These are phyloP conservation scores for Cotesia glomerata DNA, from an alignment of 1,140 invertebrate genomes.

Conservation along the genomic window DNA sequence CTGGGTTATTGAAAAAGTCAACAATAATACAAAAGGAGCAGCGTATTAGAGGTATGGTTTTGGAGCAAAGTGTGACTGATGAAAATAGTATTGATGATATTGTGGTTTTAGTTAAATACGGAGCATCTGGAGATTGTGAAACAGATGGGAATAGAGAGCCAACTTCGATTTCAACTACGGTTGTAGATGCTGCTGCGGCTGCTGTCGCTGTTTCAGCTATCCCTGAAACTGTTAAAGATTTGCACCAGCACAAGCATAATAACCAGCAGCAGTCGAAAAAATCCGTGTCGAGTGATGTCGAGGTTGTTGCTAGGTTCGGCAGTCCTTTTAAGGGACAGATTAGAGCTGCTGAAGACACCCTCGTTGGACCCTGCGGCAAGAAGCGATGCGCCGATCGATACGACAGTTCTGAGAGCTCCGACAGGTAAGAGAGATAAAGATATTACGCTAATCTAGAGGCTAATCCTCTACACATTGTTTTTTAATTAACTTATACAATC, in stretches of 20 bases:
- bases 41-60: too few relatives aligned
- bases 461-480: background rate
- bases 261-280: conserved; percentile 21
- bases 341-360: conserved; percentile 48
- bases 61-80: too few relatives aligned
- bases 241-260: conserved; percentile 25
- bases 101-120: too few relatives aligned
- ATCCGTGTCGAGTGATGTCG: conserved; percentile 15
- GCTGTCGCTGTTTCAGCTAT: conserved; percentile 28
- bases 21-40: too few relatives aligned
- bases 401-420: conserved; percentile 87
- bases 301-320: conserved; percentile 38
- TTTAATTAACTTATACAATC: background rate
- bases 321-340: conserved; percentile 52
- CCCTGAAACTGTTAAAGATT: conserved; percentile 21
- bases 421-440: conserved; percentile 72
- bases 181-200: conserved; percentile 23
- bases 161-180: background rate
- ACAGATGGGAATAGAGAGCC: background rate
- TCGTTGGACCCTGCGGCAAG: conserved; percentile 69
- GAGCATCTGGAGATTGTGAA: background rate
- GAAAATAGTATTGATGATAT: too few relatives aligned
- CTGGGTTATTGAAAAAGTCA: too few relatives aligned
- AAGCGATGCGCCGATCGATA: conserved; percentile 85
- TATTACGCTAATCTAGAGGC: background rate